Percentiles rank a stretch among this genome's conserved stretches.
Conservation (phyloP, 2,888 invertebrate genomes). For the Rhyacophila evoluta region DNA sequence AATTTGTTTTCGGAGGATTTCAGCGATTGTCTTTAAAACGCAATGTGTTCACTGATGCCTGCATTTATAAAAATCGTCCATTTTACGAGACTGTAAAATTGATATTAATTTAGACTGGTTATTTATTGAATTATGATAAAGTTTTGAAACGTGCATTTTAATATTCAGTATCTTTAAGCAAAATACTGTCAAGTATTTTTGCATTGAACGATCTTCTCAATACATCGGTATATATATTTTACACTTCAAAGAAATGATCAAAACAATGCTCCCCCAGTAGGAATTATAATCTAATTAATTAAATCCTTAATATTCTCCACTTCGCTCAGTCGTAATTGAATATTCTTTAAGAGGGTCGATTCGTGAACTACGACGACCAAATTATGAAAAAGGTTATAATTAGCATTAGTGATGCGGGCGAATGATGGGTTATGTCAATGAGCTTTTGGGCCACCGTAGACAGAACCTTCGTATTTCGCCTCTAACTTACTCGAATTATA, state of each 20-base stretch:
- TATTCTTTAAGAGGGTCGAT: slow-evolving; percentile 22
- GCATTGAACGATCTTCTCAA: too few species aligned
- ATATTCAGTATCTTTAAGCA: too few species aligned
- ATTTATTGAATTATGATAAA: too few species aligned
- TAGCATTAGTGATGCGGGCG: slow-evolving; percentile 1
- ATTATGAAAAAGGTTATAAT: slow-evolving; percentile 15
- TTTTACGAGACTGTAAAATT: too few species aligned
- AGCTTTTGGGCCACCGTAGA: background rate
- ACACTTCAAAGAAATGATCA: background rate
- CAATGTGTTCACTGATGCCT: too few species aligned
- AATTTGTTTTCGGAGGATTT: too few species aligned
- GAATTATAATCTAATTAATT: slow-evolving; percentile 5
- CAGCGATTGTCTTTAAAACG: too few species aligned
- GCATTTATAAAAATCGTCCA: too few species aligned
- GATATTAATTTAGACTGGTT: too few species aligned
- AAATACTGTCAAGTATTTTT: too few species aligned
- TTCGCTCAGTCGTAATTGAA: background rate
- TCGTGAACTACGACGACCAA: background rate
- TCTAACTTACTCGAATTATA: background rate
- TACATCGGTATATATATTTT: too few species aligned
- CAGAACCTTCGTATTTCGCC: background rate
- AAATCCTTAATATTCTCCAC: background rate
- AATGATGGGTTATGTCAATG: background rate
- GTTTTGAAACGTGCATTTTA: too few species aligned
- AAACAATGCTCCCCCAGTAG: background rate